A percentile compares a stretch with the other conserved stretches of the same genome.
These are phyloP conservation scores for Chiridota heheva DNA, from an alignment of 35 echinoderm and acorn worm genomes.

Conservation along the genomic window DNA sequence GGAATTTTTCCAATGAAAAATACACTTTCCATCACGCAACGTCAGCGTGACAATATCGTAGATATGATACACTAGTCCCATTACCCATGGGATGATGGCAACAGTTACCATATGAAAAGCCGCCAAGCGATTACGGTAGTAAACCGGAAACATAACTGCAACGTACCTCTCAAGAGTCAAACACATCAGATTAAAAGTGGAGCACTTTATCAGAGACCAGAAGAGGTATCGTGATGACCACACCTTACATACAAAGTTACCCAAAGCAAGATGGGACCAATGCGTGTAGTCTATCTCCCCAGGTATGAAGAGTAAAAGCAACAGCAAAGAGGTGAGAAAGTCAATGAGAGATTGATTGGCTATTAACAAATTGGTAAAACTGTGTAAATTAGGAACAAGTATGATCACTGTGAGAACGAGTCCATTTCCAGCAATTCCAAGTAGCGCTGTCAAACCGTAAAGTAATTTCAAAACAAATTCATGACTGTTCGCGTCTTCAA, in stretches of 20 bases:
- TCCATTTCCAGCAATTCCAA: conserved; percentile 22
- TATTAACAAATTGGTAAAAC: conserved; percentile 58
- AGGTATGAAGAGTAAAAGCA: conserved; percentile 32
- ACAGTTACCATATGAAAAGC: background rate
- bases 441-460: background rate
- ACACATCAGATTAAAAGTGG: conserved; percentile 53
- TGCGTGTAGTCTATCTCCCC: background rate
- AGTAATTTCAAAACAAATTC: too few species aligned
- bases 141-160: conserved; percentile 61
- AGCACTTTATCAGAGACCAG: conserved; percentile 56
- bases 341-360: conserved; percentile 82
- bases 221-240: conserved; percentile 61
- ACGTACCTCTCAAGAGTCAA: conserved; percentile 61
- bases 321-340: conserved; percentile 45
- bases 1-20: background rate
- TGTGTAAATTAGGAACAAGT: conserved; percentile 5
- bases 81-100: conserved; percentile 28
- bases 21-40: conserved; percentile 8
- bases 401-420: conserved; percentile 20
- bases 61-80: conserved; percentile 40
- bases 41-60: conserved; percentile 9
- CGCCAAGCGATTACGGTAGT: conserved; percentile 24
- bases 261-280: background rate
- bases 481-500: too few species aligned
- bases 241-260: conserved; percentile 45